Evolutionary conservation across 2,797 vertebrate species (phyloP).

Genomic region (Squalus acanthias): DNA sequence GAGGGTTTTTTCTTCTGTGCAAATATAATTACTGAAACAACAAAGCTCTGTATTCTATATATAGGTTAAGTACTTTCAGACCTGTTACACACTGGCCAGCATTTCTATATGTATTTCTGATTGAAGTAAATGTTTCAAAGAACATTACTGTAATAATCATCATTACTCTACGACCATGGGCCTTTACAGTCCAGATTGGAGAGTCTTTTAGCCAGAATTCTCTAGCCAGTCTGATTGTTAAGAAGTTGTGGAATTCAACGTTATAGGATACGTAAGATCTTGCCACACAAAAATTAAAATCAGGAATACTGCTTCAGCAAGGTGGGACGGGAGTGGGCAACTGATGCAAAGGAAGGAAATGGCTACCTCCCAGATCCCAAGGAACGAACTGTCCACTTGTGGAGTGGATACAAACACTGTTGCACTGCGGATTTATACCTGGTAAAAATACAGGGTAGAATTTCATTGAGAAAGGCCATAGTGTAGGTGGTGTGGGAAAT

Average conservation of each 20-base stretch:
- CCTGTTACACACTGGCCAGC: not conserved
- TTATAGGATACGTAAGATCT: not conserved
- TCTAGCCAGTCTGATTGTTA: too few species aligned
- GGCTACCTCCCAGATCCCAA: not conserved
- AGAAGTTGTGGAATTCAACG: not conserved
- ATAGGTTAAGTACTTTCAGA: not conserved
- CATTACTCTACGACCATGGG: not conserved
- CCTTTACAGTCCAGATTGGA: not conserved
- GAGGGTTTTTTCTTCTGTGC: not conserved
- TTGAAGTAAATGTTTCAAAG: conserved; percentile 3
- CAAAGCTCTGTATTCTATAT: not conserved
- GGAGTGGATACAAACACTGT: not conserved
- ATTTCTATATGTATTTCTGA: not conserved
- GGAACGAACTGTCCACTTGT: not conserved
- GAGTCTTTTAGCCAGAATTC: not conserved
- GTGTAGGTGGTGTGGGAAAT: not conserved
- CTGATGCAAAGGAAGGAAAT: not conserved
- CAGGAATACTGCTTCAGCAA: not conserved
- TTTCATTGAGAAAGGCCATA: not conserved
- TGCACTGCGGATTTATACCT: not conserved
- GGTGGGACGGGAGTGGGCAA: not conserved
- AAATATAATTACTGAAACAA: not conserved
- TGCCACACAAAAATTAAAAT: not conserved
- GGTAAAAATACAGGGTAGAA: not conserved
- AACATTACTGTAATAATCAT: not conserved